Base-by-base conservation (phyloP, 2,888 invertebrate genomes). In the Spodoptera picta region DNA sequence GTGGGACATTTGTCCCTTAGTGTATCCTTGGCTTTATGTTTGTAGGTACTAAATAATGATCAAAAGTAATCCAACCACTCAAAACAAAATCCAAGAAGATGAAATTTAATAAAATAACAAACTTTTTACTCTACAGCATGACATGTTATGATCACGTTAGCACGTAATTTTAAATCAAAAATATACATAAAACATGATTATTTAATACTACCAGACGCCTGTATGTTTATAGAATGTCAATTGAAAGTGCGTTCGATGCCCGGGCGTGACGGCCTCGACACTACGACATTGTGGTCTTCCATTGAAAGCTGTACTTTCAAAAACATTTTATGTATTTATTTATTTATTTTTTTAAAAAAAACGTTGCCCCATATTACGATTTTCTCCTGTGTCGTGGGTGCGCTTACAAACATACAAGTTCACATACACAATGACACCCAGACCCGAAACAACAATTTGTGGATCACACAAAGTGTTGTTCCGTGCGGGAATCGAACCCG, bases 241-340 rank as follows among this genome's bases (percentile, higher is more conserved):
- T 68, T 43, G 67, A 66, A 73, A 70, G 68, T 67, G 59, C 65
- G 78, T 72, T 80, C 78, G 72, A 74, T 64, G 68, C 63, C 68
- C 70, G 67, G 3, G 55, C 49, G 49, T 43, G 49, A 54, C 52
- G 73, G 10, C 77, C 79, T 79, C 67, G 60, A 50, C 48, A 4
- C 36, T 36, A n/a, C 9, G 6, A 44, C n/a, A 27, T 47, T 27
- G 27, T 27, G 0, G 60, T 6, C 41, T 14, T 62, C 67, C 65
- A 73, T 4, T 48, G 5, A 11, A 49, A 56, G 79, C 63, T 76
- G 68, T n/a, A 47, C 45, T 57, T 41, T 55, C 3, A 36, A 19
- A 19, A 19, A 1, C 14, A 14, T 14, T 14, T 14, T 14, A 14
- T 14, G 0, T 14, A 14, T 14, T 14, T 14, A 14, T 14, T 14